Evolutionary conservation across 2,888 invertebrate species (phyloP), one percentile per base, ranked within the genome.

Genomic region (Sussaba pulchella): DNA sequence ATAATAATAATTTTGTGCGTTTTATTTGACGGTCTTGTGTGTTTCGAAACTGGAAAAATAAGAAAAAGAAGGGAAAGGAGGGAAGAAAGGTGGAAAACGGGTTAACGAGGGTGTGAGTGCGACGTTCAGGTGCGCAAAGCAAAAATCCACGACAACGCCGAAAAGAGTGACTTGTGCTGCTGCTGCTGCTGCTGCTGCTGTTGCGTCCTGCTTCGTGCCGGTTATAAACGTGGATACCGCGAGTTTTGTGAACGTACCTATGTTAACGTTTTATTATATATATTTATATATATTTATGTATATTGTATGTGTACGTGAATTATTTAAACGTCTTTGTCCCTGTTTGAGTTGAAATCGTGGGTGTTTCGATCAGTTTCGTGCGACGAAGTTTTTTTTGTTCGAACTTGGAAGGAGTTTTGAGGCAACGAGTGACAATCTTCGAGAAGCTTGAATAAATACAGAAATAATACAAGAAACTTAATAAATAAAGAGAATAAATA

Each of bases 181-280:
- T 43, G 63, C 54, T 24, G 50, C 12, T 36, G 63, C 61, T 41
- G 63, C 64, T 39, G 52, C 9, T 24, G 63, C 50, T 52, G 52
- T 39, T 26, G 41, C 61, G 36, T 19, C 50, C 5, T 9, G 57
- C 61, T 74, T 26, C 54, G 75, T 66, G 73, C 81, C 81, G 81
- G 81, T 69, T 77, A 61, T 39, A 31, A 67, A 57, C 80, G 76
- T 67, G 69, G 45, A 76, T 81, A 72, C 73, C 64, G 73, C 67
- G 19, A 75, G 57, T 57, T 47, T 47, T 43, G 52, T 47, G 39
- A 39, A 36, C 47, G 19, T 12, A 64, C 36, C 3, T 63, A 31
- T 6, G 31, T 31, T 5, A 2, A 31, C 21, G 31, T n/a, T 17
- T 74, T 59, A 21, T 17, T 50, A 10, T 10, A 36, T 4, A 26